phyloP scores from a whole-genome alignment of 1,140 invertebrate species.

The Scaptomyza graminum region DNA sequence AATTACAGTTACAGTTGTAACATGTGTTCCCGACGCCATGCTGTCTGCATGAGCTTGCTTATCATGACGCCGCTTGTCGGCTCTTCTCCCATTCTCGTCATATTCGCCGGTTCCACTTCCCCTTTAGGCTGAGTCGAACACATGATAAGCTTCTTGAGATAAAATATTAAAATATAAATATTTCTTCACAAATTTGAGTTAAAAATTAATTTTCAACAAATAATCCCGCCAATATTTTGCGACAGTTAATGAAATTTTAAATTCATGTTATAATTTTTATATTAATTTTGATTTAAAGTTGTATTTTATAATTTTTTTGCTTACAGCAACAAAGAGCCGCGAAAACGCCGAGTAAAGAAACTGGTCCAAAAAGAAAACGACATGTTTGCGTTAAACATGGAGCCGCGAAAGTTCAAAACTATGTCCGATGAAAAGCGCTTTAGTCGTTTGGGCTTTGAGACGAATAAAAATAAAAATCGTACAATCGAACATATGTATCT shows the following conservation, averaged over 20 bases:
- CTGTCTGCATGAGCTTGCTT: slow-evolving; percentile 43
- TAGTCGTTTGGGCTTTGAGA: slow-evolving; percentile 41
- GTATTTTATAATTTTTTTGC: not conserved
- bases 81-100: slow-evolving; percentile 29
- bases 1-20: not conserved
- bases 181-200: no score
- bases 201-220: no score
- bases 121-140: not conserved
- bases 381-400: slow-evolving; percentile 58
- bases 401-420: slow-evolving; percentile 58
- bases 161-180: slow-evolving; percentile 25
- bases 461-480: slow-evolving; percentile 46
- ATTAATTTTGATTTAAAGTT: not conserved
- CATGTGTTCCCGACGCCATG: slow-evolving; percentile 53
- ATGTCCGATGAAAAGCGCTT: slow-evolving; percentile 68
- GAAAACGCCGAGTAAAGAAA: slow-evolving; percentile 61
- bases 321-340: slow-evolving; percentile 24
- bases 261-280: no score
- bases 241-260: no score
- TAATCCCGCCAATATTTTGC: no score
- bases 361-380: slow-evolving; percentile 58
- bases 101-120: slow-evolving; percentile 27
- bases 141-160: slow-evolving; percentile 3
- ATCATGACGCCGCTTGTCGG: slow-evolving; percentile 51
- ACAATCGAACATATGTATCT: slow-evolving; percentile 64